Conservation (phyloP, 2,113 vertebrate species). For the Dolichotis patagonum region DNA sequence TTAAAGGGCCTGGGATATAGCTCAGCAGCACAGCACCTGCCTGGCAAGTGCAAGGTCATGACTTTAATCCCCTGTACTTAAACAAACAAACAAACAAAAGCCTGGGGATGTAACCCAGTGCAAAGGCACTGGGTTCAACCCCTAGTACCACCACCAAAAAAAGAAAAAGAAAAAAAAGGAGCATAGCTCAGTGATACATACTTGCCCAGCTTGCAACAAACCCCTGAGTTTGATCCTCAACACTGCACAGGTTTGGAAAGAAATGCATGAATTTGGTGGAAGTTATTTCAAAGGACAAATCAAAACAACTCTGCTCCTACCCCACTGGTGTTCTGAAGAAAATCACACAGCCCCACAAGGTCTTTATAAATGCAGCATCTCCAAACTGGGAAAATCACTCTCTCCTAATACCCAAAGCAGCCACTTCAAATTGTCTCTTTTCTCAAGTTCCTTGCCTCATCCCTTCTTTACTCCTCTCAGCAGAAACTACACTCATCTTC, state of each 20-base stretch:
- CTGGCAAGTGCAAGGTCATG: neutral
- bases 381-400: neutral
- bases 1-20: neutral
- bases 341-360: neutral
- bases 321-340: neutral
- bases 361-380: neutral
- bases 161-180: neutral
- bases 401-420: neutral
- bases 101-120: neutral
- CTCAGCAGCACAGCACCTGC: neutral
- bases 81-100: neutral
- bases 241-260: neutral
- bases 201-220: neutral
- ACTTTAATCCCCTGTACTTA: neutral
- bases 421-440: neutral
- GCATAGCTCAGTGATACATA: neutral
- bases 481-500: neutral
- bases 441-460: neutral
- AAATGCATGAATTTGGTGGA: neutral
- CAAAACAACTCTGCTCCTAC: neutral
- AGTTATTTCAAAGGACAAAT: slow-evolving; percentile 35
- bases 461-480: neutral
- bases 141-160: neutral
- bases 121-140: too few species aligned
- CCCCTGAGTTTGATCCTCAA: neutral